A percentile compares a stretch with the other conserved stretches of the same genome.
These are phyloP conservation scores for Hypocryptadius cinnamomeus DNA, from an alignment of 2,113 vertebrate genomes.

Conservation along the genomic window DNA sequence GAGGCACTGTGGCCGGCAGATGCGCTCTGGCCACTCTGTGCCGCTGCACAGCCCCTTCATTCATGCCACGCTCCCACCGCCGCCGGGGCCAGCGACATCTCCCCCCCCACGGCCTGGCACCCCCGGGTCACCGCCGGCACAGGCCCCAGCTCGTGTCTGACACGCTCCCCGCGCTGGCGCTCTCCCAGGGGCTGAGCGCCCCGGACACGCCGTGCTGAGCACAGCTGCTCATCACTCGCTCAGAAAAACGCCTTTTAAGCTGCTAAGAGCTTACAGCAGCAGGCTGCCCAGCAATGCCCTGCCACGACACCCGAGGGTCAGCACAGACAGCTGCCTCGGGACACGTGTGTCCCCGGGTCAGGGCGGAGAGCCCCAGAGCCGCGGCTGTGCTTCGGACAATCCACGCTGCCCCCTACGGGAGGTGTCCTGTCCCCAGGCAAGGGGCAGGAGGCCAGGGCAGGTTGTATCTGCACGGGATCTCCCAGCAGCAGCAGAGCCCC, in stretches of 20 bases:
- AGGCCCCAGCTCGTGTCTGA: rapidly evolving
- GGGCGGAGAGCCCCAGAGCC: rapidly evolving
- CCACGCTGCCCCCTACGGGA: background rate
- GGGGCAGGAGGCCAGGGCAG: no score
- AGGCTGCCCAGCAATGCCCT: background rate
- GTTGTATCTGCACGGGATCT: background rate
- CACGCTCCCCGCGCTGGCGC: rapidly evolving
- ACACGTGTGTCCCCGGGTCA: rapidly evolving
- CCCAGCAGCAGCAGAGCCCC: background rate
- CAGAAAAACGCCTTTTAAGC: background rate
- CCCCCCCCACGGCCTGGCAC: background rate
- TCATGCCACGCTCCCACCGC: background rate
- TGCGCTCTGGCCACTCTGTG: background rate
- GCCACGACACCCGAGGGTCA: background rate
- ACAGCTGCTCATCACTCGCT: background rate
- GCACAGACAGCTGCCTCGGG: background rate
- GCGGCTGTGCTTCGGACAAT: background rate
- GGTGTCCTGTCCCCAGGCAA: rapidly evolving
- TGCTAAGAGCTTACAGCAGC: background rate
- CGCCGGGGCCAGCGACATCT: background rate
- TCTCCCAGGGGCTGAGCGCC: background rate
- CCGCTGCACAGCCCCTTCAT: background rate
- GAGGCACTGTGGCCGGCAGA: background rate
- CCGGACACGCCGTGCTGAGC: background rate
- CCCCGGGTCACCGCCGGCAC: background rate